phyloP scores from a whole-genome alignment of 2,797 vertebrate genomes.

The Sparus aurata region DNA sequence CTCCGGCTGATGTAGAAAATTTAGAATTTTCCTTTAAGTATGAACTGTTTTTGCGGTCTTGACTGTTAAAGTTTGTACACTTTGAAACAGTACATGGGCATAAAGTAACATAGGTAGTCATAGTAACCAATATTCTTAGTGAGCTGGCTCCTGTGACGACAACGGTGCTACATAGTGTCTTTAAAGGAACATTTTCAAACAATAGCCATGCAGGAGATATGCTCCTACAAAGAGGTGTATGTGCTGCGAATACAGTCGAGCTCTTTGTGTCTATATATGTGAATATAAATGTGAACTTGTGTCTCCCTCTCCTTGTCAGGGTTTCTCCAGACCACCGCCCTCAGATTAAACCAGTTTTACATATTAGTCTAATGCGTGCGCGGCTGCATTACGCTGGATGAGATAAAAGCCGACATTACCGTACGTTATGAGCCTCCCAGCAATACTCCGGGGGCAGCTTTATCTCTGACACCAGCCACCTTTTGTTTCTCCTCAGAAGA shows the following conservation, averaged over 20 bases:
- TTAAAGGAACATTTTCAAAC: slow-evolving; percentile 11
- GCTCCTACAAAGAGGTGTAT: background rate
- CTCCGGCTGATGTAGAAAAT: background rate
- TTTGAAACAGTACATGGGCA: background rate
- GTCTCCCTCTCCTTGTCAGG: slow-evolving; percentile 10
- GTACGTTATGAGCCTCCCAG: slow-evolving; percentile 46
- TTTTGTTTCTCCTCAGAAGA: slow-evolving; percentile 68
- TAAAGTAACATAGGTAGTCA: background rate
- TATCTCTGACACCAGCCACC: slow-evolving; percentile 69
- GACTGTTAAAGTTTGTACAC: background rate
- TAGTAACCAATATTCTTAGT: background rate
- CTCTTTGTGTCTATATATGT: slow-evolving; percentile 1
- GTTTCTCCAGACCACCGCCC: slow-evolving; percentile 12
- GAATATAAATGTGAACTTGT: slow-evolving; percentile 5
- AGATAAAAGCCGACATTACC: slow-evolving; percentile 51
- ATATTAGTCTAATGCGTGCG: slow-evolving; percentile 34
- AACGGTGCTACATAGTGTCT: background rate
- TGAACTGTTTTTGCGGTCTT: background rate
- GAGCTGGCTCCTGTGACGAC: slow-evolving; percentile 15
- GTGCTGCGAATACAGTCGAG: background rate
- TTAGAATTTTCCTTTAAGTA: background rate
- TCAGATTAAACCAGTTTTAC: slow-evolving; percentile 24
- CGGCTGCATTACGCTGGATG: slow-evolving; percentile 29
- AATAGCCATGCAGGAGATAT: background rate
- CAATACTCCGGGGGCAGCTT: slow-evolving; percentile 47